Evolutionary conservation across 2,888 invertebrate species (phyloP), one percentile per base, ranked within the genome.

Genomic region (Spodoptera picta): DNA sequence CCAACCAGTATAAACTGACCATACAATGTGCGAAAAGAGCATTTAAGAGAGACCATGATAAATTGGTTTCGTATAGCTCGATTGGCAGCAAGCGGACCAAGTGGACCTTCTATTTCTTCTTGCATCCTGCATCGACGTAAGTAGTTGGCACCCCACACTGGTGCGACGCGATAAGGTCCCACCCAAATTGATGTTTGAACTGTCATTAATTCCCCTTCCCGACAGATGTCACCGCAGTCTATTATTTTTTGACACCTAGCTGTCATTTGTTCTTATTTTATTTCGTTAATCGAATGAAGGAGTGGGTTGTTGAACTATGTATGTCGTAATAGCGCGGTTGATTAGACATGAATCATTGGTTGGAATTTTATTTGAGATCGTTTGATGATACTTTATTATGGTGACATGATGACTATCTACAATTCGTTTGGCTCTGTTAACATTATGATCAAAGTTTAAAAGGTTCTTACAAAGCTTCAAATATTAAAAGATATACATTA

Each of bases 121-220:
- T 46, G 14, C 61, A 48, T 27, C 48, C 12, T 49, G 49, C 63
- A 68, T 53, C 23, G 52, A 75, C 77, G 84, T 82, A 85, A 83
- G 85, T 87, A 84, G 83, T 84, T 77, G 80, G 77, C 86, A 84
- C 92, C 92, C 90, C 81, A 83, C 81, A 72, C 92, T 91, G 92
- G 83, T 75, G 65, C 79, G 69, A 47, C 53, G 83, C 90, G 93
- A 93, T 93, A 94, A 93, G 90, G 89, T 85, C 82, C 83, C 83
- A 73, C 72, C 89, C 81, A 90, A 92, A 92, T 93, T 91, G 92
- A 91, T 93, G 92, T 94, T 94, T 93, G 92, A 93, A 93, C 90
- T 90, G 88, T 89, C 92, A 93, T 93, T 93, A 93, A 92, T 91
- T 89, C 90, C 86, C 86, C 77, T 82, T 86, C 78, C 75, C 83